Conservation (phyloP, 2,888 invertebrate species). For the Cephus rjabovi region DNA sequence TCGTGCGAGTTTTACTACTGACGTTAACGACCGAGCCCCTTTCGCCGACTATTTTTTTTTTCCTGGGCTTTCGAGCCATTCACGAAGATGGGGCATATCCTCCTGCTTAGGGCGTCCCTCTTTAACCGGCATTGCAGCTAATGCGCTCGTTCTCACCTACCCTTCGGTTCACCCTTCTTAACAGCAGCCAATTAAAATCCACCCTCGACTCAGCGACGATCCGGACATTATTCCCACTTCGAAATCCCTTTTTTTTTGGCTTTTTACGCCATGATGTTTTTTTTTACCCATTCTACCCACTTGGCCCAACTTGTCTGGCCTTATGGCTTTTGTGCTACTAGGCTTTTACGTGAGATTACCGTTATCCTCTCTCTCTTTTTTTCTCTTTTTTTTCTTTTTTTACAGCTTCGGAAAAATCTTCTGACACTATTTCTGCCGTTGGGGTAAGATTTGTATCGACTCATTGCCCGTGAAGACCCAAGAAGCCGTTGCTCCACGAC, state of each 20-base stretch:
- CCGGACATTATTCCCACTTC: background rate
- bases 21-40: slow-evolving; percentile 12
- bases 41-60: background rate
- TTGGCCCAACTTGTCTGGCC: background rate
- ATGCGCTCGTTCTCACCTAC: background rate
- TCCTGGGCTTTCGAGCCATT: background rate
- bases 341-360: background rate
- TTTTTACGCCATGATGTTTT: background rate
- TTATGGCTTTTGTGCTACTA: background rate
- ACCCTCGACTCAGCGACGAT: background rate
- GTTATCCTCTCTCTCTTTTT: background rate
- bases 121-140: background rate
- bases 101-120: background rate
- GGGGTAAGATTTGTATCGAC: background rate
- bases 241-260: background rate
- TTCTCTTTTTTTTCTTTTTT: background rate
- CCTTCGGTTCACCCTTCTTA: background rate
- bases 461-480: background rate
- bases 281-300: background rate
- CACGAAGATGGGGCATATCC: background rate
- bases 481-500: background rate
- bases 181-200: background rate
- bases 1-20: slow-evolving; percentile 5
- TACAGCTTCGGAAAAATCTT: background rate
- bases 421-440: background rate